Percentiles rank a stretch among this genome's conserved stretches.
These are phyloP conservation scores for Tethea ocularis DNA, from an alignment of 2,888 invertebrate genomes.

Conservation along the genomic window DNA sequence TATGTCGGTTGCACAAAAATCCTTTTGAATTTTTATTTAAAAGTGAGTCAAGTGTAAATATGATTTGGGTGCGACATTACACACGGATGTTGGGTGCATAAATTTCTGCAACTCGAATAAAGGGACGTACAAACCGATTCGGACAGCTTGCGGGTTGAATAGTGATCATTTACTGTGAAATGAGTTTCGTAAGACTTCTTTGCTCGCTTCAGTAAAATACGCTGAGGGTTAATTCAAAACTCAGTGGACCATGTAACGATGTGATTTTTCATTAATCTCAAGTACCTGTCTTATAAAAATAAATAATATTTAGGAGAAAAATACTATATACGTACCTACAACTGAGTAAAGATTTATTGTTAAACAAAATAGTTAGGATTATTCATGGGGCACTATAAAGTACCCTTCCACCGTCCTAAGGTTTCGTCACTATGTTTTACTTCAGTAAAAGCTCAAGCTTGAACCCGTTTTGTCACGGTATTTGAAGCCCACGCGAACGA, in stretches of 20 bases:
- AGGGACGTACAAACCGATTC: constrained; percentile 26
- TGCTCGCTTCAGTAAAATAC: neutral
- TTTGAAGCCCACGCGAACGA: no score
- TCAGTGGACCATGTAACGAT: no score
- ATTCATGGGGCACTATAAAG: neutral
- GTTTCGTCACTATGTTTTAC: no score
- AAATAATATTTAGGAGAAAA: no score
- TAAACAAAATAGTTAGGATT: neutral
- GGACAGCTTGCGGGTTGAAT: constrained; percentile 21
- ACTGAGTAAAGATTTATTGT: no score
- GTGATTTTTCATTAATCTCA: no score
- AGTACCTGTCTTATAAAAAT: no score
- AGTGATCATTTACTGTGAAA: constrained; percentile 1
- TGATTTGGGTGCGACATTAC: constrained; percentile 41
- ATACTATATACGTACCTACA: no score
- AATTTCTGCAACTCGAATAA: constrained; percentile 39
- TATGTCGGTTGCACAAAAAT: constrained; percentile 33
- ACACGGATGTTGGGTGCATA: constrained; percentile 36
- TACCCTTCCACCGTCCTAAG: no score
- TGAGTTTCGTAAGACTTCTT: neutral
- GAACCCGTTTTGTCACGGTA: no score
- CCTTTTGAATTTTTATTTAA: constrained; percentile 51
- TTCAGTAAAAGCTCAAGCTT: no score
- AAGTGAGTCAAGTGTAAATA: constrained; percentile 54
- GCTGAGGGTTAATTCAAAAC: neutral